Evolutionary conservation across 2,113 vertebrate genomes (phyloP).

Genomic region (Hemiprocne comata): DNA sequence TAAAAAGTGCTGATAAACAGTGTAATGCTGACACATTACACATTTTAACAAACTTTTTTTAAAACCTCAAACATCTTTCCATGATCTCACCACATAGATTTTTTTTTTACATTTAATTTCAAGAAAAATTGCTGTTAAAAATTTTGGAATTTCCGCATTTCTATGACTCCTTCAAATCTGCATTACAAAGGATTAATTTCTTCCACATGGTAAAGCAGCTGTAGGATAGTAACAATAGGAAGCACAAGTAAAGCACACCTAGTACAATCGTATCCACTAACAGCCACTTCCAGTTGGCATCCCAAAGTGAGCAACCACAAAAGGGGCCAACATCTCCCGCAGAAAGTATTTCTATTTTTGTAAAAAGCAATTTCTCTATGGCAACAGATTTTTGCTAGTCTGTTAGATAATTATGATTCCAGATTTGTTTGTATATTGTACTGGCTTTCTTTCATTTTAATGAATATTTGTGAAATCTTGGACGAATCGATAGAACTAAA

Average conservation of each 20-base stretch:
- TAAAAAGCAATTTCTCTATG: slow-evolving; percentile 30
- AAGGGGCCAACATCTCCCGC: not conserved
- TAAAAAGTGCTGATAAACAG: not conserved
- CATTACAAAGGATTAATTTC: not conserved
- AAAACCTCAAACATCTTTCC: not conserved
- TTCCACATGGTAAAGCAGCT: not conserved
- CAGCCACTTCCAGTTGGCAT: not conserved
- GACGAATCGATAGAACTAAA: slow-evolving; percentile 39
- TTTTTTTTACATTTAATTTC: not conserved
- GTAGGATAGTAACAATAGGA: not conserved
- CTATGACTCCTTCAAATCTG: not conserved
- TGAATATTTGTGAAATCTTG: slow-evolving; percentile 71
- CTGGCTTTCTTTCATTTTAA: slow-evolving; percentile 55
- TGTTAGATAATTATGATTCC: slow-evolving; percentile 42
- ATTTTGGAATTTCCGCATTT: not conserved
- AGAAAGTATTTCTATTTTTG: slow-evolving; percentile 54
- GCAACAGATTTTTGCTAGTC: slow-evolving; percentile 49
- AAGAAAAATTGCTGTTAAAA: not conserved
- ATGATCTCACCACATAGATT: not conserved
- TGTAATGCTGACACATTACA: not conserved
- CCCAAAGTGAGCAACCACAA: not conserved
- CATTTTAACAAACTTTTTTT: not conserved
- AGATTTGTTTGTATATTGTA: slow-evolving; percentile 54
- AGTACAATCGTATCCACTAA: not conserved
- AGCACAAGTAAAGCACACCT: not conserved